These are phyloP conservation scores for Grus americana DNA, from an alignment of 2,113 vertebrate genomes.

Conservation along the genomic window DNA sequence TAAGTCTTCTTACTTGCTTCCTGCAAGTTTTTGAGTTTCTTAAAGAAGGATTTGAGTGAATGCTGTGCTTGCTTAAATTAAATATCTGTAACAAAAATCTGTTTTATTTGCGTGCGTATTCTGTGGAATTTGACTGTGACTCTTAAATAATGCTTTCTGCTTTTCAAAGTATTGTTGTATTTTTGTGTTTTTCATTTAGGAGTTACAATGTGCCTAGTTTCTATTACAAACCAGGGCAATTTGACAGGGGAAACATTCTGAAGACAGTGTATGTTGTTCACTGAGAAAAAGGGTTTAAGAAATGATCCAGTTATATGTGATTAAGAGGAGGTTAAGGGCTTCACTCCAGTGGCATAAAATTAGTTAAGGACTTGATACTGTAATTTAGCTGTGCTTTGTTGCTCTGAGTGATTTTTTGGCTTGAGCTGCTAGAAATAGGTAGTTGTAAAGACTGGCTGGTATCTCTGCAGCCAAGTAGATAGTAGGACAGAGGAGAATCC, in stretches of 20 bases:
- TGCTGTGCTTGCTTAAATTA: neutral
- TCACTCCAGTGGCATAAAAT: neutral
- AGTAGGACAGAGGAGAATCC: neutral
- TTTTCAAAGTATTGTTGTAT: neutral
- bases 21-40: neutral
- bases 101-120: neutral
- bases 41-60: neutral
- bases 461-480: neutral
- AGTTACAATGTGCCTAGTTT: neutral
- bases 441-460: neutral
- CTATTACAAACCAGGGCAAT: neutral
- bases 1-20: neutral
- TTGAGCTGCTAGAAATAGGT: neutral
- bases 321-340: neutral
- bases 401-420: neutral
- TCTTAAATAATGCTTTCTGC: neutral
- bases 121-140: neutral
- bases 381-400: neutral
- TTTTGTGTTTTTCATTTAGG: neutral
- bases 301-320: rapidly evolving
- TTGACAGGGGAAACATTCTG: neutral
- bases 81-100: neutral
- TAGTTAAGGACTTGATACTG: neutral
- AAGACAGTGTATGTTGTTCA: neutral
- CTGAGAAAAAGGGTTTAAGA: neutral